Percentiles rank a stretch among this genome's conserved stretches.
phyloP scores from a whole-genome alignment of 2,113 vertebrate species.

The Cisticola juncidis region DNA sequence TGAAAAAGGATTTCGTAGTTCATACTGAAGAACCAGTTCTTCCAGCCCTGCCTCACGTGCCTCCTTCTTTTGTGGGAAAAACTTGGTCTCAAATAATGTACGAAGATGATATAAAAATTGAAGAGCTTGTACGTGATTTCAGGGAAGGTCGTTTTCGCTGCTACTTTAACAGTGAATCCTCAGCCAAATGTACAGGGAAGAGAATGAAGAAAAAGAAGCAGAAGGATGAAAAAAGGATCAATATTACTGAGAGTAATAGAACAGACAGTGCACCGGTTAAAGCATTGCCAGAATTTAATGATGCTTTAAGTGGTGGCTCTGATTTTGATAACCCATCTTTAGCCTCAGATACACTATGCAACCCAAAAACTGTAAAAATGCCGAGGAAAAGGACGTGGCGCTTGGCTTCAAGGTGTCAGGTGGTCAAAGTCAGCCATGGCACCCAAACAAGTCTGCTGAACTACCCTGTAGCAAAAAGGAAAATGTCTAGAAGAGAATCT shows the following conservation, averaged over 20 bases:
- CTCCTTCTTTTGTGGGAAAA: constrained; percentile 87
- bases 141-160: constrained; percentile 80
- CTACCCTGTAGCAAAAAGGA: constrained; percentile 75
- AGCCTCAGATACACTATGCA: constrained; percentile 40
- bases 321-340: constrained; percentile 40
- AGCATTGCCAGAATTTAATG: constrained; percentile 63
- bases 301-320: constrained; percentile 22
- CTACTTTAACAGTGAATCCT: constrained; percentile 83
- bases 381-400: constrained; percentile 70
- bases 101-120: constrained; percentile 86
- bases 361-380: constrained; percentile 40
- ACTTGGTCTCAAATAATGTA: constrained; percentile 84
- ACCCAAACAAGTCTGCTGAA: constrained; percentile 80
- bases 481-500: constrained; percentile 32
- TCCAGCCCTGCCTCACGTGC: constrained; percentile 81
- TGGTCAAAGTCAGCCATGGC: constrained; percentile 85
- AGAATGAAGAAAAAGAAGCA: constrained; percentile 52
- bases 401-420: constrained; percentile 84
- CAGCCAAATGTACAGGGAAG: constrained; percentile 70
- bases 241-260: not conserved
- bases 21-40: constrained; percentile 73
- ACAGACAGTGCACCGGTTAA: constrained; percentile 15
- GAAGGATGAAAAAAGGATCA: not conserved
- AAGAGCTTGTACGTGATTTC: constrained; percentile 83
- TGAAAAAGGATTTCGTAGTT: constrained; percentile 6